A percentile compares a stretch with the other conserved stretches of the same genome.
Conservation (phyloP, 2,113 vertebrate species). For the Tachuris rubrigastra region DNA sequence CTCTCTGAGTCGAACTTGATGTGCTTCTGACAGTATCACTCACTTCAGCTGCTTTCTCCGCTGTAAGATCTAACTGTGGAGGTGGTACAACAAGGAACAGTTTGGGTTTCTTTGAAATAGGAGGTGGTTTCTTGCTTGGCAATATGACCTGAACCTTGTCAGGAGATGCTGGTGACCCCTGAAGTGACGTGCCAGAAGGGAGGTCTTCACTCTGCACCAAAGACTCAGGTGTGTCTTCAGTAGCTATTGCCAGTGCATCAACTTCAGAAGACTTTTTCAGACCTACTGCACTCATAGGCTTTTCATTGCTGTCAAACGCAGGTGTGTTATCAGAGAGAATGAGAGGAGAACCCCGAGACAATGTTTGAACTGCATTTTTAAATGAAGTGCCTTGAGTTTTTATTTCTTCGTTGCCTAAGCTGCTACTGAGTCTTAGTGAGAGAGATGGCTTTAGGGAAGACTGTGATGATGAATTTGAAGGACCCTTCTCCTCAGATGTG, state of each 20-base stretch:
- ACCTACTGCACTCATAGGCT: not conserved
- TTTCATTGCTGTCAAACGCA: not conserved
- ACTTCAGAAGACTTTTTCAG: not conserved
- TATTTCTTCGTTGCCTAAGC: conserved; percentile 63
- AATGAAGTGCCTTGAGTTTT: conserved; percentile 70
- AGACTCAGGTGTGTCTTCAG: not conserved
- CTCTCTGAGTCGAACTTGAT: conserved; percentile 56
- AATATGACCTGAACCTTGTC: conserved; percentile 56
- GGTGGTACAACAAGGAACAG: conserved; percentile 79
- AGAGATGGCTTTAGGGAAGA: conserved; percentile 71
- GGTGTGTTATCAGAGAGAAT: conserved; percentile 3
- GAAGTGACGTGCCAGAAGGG: not conserved
- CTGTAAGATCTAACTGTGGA: conserved; percentile 71
- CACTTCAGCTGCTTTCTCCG: conserved; percentile 67
- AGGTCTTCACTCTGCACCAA: not conserved
- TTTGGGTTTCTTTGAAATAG: conserved; percentile 91
- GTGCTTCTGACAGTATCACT: conserved; percentile 46
- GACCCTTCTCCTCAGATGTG: conserved; percentile 71
- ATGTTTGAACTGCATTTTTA: conserved; percentile 64
- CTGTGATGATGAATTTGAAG: conserved; percentile 39
- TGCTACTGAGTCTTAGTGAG: conserved; percentile 69
- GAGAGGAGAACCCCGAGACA: conserved; percentile 62
- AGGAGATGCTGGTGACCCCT: conserved; percentile 42
- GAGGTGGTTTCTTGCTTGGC: conserved; percentile 87
- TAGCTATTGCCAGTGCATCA: not conserved